These are phyloP conservation scores for Sisyra nigra DNA, from an alignment of 2,888 invertebrate genomes.

Conservation along the genomic window DNA sequence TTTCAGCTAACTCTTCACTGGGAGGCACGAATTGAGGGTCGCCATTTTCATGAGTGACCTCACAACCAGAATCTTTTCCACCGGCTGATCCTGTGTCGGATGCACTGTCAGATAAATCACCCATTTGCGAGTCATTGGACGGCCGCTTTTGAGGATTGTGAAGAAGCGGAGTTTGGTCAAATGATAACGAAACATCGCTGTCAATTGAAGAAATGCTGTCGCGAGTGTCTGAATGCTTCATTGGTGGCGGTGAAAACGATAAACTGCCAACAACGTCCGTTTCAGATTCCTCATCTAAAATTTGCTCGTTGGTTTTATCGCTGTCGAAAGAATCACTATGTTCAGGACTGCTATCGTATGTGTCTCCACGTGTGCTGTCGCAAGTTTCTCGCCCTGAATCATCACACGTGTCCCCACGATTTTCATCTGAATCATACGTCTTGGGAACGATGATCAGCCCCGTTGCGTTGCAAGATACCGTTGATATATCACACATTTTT, in stretches of 20 bases:
- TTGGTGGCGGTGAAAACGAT: constrained; percentile 25
- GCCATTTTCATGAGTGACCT: constrained; percentile 37
- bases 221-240: constrained; percentile 36
- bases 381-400: too few relatives aligned
- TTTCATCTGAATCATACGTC: too few relatives aligned
- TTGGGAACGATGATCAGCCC: too few relatives aligned
- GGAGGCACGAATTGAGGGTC: constrained; percentile 51
- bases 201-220: constrained; percentile 45
- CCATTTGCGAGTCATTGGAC: constrained; percentile 37
- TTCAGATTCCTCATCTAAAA: constrained; percentile 21
- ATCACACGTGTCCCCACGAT: too few relatives aligned
- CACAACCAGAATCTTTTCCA: constrained; percentile 52
- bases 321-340: too few relatives aligned
- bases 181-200: constrained; percentile 39
- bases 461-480: too few relatives aligned
- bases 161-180: constrained; percentile 23
- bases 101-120: constrained; percentile 48
- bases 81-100: constrained; percentile 45
- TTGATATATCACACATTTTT: too few relatives aligned
- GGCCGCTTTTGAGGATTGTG: constrained; percentile 14
- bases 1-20: constrained; percentile 57
- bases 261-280: constrained; percentile 23
- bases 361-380: too few relatives aligned
- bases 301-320: too few relatives aligned
- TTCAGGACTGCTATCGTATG: too few relatives aligned